phyloP scores from a whole-genome alignment of 2,113 vertebrate genomes.

The Leuciscus idus region DNA sequence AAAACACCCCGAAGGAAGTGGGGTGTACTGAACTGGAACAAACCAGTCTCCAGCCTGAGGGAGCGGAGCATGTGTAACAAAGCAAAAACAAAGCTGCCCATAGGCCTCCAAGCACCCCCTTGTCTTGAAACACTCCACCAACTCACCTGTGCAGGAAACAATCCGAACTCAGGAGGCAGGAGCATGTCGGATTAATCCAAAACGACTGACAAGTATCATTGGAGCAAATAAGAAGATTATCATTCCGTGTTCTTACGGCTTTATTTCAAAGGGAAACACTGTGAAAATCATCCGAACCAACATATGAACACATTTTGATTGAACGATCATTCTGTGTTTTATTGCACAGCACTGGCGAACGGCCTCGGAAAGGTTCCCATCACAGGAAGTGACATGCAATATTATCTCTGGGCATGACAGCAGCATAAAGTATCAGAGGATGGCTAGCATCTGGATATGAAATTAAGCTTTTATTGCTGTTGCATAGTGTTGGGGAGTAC shows the following conservation, averaged over 20 bases:
- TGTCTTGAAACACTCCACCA: conserved; percentile 4
- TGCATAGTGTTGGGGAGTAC: conserved; percentile 42
- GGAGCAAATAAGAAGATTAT: conserved; percentile 21
- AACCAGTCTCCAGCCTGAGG: conserved; percentile 46
- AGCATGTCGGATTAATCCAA: background rate
- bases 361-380: conserved; percentile 28
- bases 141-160: conserved; percentile 20
- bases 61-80: conserved; percentile 40
- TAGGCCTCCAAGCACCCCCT: conserved; percentile 3
- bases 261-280: conserved; percentile 17
- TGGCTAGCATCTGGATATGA: conserved; percentile 61
- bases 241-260: background rate
- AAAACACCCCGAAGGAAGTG: conserved; percentile 62
- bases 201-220: background rate
- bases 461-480: conserved; percentile 65
- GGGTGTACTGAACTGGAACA: conserved; percentile 58
- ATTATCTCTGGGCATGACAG: conserved; percentile 40
- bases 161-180: background rate
- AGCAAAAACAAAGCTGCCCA: conserved; percentile 48
- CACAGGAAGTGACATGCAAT: conserved; percentile 31
- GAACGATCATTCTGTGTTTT: conserved; percentile 13
- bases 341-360: background rate
- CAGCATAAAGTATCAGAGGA: conserved; percentile 52
- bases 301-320: conserved; percentile 8
- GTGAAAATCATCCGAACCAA: background rate